These are phyloP conservation scores for Sus cebifrons DNA, from an alignment of 2,797 vertebrate genomes.

Conservation along the genomic window DNA sequence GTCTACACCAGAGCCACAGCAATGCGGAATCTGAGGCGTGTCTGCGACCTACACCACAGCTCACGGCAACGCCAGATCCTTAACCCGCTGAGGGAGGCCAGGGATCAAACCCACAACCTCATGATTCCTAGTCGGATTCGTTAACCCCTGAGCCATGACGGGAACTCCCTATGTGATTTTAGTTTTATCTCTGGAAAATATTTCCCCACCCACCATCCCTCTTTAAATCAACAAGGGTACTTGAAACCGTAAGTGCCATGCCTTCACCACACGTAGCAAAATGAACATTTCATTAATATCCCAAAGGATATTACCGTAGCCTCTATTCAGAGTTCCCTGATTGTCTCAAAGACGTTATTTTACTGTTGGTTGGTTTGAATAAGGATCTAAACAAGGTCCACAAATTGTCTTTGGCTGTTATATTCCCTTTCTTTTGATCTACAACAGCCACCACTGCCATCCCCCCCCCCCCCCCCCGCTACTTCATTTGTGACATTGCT, in stretches of 20 bases:
- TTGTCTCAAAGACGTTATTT: constrained; percentile 27
- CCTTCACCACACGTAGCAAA: constrained; percentile 33
- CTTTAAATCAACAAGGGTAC: constrained; percentile 42
- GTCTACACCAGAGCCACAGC: too few species aligned
- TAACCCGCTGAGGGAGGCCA: too few species aligned
- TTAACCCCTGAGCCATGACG: too few species aligned
- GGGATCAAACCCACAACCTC: too few species aligned
- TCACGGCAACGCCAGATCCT: too few species aligned
- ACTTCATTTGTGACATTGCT: constrained; percentile 27
- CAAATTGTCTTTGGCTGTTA: constrained; percentile 27
- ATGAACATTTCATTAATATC: neutral
- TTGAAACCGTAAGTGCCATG: constrained; percentile 26
- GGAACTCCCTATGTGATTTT: constrained; percentile 10
- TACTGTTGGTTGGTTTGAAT: constrained; percentile 27
- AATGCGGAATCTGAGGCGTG: too few species aligned
- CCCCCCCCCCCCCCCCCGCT: neutral
- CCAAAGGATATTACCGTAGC: neutral
- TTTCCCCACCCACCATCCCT: neutral
- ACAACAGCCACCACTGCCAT: neutral
- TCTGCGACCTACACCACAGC: too few species aligned
- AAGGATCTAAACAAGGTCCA: constrained; percentile 42
- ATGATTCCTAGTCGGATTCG: too few species aligned
- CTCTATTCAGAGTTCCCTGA: neutral
- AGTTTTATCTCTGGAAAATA: constrained; percentile 22
- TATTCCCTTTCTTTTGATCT: constrained; percentile 46